These are phyloP conservation scores for Trimorus sp. DNA, from an alignment of 2,888 invertebrate genomes.

Conservation along the genomic window DNA sequence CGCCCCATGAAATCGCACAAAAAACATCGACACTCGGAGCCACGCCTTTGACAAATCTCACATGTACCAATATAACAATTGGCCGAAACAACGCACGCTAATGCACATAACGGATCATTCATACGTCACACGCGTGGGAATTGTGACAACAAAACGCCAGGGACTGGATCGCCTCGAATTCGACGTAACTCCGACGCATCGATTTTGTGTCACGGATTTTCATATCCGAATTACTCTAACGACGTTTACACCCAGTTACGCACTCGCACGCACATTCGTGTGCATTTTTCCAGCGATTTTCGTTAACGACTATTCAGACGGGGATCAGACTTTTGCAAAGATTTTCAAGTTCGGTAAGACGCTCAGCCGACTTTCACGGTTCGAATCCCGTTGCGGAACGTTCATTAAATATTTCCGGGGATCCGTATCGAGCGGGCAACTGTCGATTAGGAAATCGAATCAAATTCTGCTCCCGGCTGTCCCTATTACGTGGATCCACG, in stretches of 20 bases:
- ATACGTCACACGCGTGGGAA: conserved; percentile 48
- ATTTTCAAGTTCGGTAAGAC: too few species aligned
- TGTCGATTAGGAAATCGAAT: conserved; percentile 32
- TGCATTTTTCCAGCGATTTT: too few species aligned
- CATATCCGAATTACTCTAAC: not conserved
- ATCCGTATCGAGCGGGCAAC: not conserved
- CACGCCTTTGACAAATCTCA: conserved; percentile 20
- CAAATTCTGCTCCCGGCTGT: conserved; percentile 10
- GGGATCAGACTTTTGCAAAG: too few species aligned
- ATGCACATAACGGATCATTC: conserved; percentile 46
- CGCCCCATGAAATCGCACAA: not conserved
- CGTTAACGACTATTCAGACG: too few species aligned
- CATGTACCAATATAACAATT: conserved; percentile 26
- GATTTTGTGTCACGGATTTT: conserved; percentile 40
- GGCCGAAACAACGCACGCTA: conserved; percentile 30
- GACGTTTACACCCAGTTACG: not conserved
- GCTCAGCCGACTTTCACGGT: too few species aligned
- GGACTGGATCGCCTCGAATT: conserved; percentile 26
- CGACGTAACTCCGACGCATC: conserved; percentile 21
- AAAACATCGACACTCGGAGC: conserved; percentile 4
- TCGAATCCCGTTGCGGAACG: not conserved
- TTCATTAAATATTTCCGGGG: conserved; percentile 35
- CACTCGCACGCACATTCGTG: not conserved
- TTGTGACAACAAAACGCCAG: conserved; percentile 30
- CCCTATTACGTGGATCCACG: conserved; percentile 35